phyloP scores from a whole-genome alignment of 2,113 vertebrate genomes.

The Prunella fulvescens region DNA sequence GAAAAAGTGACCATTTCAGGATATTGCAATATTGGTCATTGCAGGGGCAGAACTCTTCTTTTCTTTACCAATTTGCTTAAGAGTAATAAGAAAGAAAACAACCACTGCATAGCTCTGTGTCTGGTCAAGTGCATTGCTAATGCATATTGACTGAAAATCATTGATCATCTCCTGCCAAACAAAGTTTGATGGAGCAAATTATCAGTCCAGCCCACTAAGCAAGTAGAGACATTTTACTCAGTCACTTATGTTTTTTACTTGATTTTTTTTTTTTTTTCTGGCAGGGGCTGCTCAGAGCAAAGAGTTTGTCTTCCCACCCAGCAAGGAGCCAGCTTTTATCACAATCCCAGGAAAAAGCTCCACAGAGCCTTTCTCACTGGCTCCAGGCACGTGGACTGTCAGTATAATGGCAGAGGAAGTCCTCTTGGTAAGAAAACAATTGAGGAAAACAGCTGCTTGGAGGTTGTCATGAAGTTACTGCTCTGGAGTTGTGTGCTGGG shows the following conservation, averaged over 20 bases:
- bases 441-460: neutral
- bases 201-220: neutral
- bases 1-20: neutral
- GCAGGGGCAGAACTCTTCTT: neutral
- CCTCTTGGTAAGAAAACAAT: slow-evolving; percentile 82
- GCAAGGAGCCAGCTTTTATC: slow-evolving; percentile 82
- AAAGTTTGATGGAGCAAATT: neutral
- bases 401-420: slow-evolving; percentile 83
- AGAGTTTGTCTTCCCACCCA: slow-evolving; percentile 83
- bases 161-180: neutral
- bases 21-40: neutral
- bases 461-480: neutral
- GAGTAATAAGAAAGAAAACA: neutral
- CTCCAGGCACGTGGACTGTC: slow-evolving; percentile 82
- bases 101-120: neutral
- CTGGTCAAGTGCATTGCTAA: neutral
- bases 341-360: slow-evolving; percentile 85
- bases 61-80: neutral
- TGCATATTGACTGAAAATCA: neutral
- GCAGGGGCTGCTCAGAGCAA: slow-evolving; percentile 81
- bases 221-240: neutral
- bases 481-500: neutral
- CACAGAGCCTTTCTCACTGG: slow-evolving; percentile 80
- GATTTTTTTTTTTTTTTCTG: neutral
- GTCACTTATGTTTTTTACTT: neutral